These are phyloP conservation scores for Cantharis nigra DNA, from an alignment of 2,888 invertebrate genomes.

Conservation along the genomic window DNA sequence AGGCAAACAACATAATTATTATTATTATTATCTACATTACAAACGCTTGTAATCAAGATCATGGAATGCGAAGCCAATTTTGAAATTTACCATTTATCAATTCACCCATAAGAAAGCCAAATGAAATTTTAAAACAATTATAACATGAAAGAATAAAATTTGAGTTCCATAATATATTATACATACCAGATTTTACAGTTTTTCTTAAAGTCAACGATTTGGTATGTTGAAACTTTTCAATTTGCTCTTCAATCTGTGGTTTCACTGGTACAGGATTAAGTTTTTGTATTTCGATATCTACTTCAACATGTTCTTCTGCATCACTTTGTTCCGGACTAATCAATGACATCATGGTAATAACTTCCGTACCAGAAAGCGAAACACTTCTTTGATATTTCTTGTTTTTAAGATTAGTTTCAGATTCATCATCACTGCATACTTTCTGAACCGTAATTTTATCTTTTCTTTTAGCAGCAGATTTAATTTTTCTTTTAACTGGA, in stretches of 20 bases:
- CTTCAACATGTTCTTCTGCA: constrained; percentile 55
- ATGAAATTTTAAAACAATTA: neutral
- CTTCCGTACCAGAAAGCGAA: constrained; percentile 49
- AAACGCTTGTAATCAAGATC: no score
- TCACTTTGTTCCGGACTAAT: constrained; percentile 70
- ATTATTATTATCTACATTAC: no score
- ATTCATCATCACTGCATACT: constrained; percentile 8
- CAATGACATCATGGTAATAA: constrained; percentile 71
- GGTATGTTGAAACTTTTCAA: constrained; percentile 34
- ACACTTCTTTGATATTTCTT: constrained; percentile 38
- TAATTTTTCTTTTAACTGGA: constrained; percentile 46
- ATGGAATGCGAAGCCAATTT: no score
- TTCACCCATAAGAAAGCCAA: no score
- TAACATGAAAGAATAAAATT: neutral
- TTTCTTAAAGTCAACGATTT: constrained; percentile 49
- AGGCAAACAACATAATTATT: no score
- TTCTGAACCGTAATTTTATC: constrained; percentile 25
- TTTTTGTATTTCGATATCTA: constrained; percentile 30
- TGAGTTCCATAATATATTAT: neutral
- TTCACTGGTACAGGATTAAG: constrained; percentile 16
- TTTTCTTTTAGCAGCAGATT: constrained; percentile 36
- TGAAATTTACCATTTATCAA: no score
- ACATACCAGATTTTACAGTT: constrained; percentile 52
- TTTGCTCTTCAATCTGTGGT: constrained; percentile 7
- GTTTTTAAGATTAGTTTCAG: constrained; percentile 15